Conservation (phyloP, 2,113 vertebrate genomes). For the Prionailurus viverrinus region DNA sequence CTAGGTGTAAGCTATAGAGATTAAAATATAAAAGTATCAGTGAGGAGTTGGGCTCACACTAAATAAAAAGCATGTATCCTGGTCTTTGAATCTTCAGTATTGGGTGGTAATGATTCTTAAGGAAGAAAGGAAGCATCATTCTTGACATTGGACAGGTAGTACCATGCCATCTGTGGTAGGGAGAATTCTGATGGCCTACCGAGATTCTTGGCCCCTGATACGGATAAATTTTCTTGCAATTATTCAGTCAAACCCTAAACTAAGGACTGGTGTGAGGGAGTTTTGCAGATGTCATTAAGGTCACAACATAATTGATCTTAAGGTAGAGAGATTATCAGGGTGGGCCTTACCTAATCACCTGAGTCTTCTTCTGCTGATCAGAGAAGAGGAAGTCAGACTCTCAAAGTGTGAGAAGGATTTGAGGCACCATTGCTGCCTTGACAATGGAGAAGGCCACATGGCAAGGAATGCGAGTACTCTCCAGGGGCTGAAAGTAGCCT, state of each 20-base stretch:
- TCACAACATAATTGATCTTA: not conserved
- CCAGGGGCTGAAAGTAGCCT: not conserved
- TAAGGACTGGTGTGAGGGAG: not conserved
- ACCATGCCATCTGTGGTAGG: not conserved
- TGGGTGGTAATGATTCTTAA: not conserved
- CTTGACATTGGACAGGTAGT: not conserved
- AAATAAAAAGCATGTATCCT: not conserved
- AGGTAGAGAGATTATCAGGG: not conserved
- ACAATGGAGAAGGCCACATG: not conserved
- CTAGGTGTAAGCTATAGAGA: not conserved
- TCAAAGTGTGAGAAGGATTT: not conserved
- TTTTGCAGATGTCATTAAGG: not conserved
- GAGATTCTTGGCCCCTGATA: not conserved
- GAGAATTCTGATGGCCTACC: not conserved
- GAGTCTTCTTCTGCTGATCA: not conserved
- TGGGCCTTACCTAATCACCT: not conserved
- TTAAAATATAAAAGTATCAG: slow-evolving; percentile 11
- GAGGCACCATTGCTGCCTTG: not conserved
- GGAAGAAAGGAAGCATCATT: not conserved
- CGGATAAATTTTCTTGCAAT: not conserved
- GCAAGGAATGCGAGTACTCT: not conserved
- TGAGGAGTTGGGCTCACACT: not conserved
- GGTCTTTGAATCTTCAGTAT: not conserved
- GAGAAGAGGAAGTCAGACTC: not conserved
- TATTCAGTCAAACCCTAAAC: not conserved